Percentiles rank a stretch among this genome's conserved stretches.
These are phyloP conservation scores for Zaprionus africanus DNA, from an alignment of 1,140 invertebrate species.

Conservation along the genomic window DNA sequence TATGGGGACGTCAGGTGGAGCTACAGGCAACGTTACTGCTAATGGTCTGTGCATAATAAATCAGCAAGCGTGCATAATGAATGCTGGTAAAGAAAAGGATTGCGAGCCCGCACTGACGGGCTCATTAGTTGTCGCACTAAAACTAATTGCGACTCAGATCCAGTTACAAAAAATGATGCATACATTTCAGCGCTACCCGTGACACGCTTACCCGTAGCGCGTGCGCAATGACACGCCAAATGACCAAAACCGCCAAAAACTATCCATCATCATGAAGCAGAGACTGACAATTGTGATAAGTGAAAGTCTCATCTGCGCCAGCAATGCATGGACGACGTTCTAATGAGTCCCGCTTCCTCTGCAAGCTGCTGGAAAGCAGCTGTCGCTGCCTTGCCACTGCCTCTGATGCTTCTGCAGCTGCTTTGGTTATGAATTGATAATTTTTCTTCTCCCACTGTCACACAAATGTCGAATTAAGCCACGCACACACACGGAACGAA, in stretches of 20 bases:
- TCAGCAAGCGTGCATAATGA: slow-evolving; percentile 71
- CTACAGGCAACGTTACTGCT: slow-evolving; percentile 30
- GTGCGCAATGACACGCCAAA: slow-evolving; percentile 60
- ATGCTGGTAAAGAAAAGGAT: slow-evolving; percentile 51
- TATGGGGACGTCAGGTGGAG: neutral
- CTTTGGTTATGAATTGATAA: slow-evolving; percentile 46
- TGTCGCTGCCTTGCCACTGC: neutral
- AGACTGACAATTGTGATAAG: slow-evolving; percentile 3
- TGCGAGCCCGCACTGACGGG: slow-evolving; percentile 30
- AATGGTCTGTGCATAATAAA: slow-evolving; percentile 72
- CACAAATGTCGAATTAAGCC: slow-evolving; percentile 62
- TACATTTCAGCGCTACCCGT: slow-evolving; percentile 42
- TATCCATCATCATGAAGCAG: slow-evolving; percentile 62
- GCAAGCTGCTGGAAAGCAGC: slow-evolving; percentile 48
- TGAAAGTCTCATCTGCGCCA: slow-evolving; percentile 29
- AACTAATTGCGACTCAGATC: slow-evolving; percentile 49
- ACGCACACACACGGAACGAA: slow-evolving; percentile 6
- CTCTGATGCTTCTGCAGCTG: neutral
- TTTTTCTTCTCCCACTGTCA: slow-evolving; percentile 35
- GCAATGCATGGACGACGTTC: slow-evolving; percentile 24
- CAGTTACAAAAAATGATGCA: slow-evolving; percentile 48
- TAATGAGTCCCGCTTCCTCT: slow-evolving; percentile 60
- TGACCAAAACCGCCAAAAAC: slow-evolving; percentile 73
- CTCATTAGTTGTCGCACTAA: slow-evolving; percentile 55
- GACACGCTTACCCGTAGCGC: slow-evolving; percentile 68